Percentiles rank a stretch among this genome's conserved stretches.
Conservation (phyloP, 2,113 vertebrate species). For the Microtus montanus region DNA sequence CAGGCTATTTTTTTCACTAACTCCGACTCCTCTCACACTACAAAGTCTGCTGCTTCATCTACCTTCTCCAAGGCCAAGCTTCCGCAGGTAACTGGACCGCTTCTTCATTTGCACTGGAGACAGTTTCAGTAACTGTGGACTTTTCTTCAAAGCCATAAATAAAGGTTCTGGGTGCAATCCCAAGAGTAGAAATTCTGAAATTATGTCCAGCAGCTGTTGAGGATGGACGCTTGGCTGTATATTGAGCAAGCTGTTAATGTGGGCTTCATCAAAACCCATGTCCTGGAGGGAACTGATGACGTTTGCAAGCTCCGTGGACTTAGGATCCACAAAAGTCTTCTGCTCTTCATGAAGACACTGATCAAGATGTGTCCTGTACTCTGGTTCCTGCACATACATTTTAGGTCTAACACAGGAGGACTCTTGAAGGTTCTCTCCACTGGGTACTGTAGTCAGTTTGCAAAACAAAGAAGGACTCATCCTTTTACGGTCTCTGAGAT, state of each 20-base stretch:
- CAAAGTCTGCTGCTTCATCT: background rate
- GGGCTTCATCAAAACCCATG: conserved; percentile 88
- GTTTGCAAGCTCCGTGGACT: conserved; percentile 14
- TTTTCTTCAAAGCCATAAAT: conserved; percentile 83
- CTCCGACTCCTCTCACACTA: background rate
- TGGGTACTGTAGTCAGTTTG: background rate
- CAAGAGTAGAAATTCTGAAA: conserved; percentile 84
- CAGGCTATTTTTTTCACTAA: background rate
- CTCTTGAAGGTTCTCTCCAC: background rate
- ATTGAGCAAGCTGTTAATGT: conserved; percentile 78
- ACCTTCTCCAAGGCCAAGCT: conserved; percentile 91
- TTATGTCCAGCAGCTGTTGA: conserved; percentile 68
- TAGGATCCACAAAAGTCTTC: background rate
- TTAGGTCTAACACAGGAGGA: background rate
- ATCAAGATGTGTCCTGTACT: background rate
- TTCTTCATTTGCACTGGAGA: conserved; percentile 81
- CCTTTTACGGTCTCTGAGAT: background rate
- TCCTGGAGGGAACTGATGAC: conserved; percentile 76
- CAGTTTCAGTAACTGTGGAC: conserved; percentile 84
- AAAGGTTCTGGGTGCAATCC: conserved; percentile 86
- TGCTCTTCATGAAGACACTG: background rate
- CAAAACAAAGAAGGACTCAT: background rate
- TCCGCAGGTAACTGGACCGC: conserved; percentile 86
- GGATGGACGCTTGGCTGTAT: conserved; percentile 53
- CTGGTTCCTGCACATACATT: background rate